Evolutionary conservation across 2,797 vertebrate species (phyloP).

Genomic region (Urocyon cinereoargenteus): DNA sequence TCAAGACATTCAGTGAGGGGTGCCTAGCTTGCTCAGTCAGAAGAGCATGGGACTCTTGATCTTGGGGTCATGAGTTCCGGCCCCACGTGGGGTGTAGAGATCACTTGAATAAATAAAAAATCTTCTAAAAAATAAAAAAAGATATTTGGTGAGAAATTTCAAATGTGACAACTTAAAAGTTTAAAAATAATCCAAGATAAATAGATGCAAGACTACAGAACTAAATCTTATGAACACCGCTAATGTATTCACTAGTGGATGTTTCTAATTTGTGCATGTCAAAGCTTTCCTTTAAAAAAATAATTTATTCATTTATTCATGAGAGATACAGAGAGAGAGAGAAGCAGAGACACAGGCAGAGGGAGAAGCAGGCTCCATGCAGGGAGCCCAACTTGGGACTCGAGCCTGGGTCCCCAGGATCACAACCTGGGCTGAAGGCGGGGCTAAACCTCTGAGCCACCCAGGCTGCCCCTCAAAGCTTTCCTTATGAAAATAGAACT

Average conservation of each 20-base stretch:
- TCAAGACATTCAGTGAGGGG: neutral
- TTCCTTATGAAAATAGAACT: constrained; percentile 28
- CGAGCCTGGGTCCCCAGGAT: too few relatives aligned
- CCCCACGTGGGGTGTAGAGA: neutral
- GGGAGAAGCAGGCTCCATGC: too few relatives aligned
- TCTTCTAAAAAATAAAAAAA: neutral
- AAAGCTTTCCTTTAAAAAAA: neutral
- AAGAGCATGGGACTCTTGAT: neutral
- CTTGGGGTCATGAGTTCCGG: neutral
- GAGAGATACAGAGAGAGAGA: too few relatives aligned
- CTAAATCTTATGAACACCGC: neutral
- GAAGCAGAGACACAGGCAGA: too few relatives aligned
- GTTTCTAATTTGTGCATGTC: neutral
- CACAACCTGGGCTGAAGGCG: too few relatives aligned
- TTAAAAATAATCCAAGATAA: constrained; percentile 49
- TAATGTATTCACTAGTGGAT: neutral
- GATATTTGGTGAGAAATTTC: constrained; percentile 12
- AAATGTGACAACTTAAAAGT: constrained; percentile 36
- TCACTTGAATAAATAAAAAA: neutral
- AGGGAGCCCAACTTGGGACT: too few relatives aligned
- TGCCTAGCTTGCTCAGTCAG: neutral
- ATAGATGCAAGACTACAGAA: neutral
- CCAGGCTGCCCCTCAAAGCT: neutral
- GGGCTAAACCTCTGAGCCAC: too few relatives aligned
- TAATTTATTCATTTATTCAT: too few relatives aligned